These are phyloP conservation scores for Drosophila setifemur DNA, from an alignment of 1,140 invertebrate genomes.

Conservation along the genomic window DNA sequence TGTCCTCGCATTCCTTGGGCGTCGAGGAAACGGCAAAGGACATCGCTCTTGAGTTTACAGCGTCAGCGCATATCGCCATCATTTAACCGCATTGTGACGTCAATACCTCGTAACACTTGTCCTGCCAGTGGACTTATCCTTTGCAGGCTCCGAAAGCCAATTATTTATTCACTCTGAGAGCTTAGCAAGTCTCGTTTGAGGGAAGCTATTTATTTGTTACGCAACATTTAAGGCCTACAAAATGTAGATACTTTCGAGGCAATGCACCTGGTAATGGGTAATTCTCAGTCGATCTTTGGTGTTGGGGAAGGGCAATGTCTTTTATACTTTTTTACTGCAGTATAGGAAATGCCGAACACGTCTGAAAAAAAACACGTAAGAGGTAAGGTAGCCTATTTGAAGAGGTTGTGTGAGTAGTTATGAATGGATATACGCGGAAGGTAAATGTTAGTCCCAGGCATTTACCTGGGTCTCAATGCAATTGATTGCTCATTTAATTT, in stretches of 20 bases:
- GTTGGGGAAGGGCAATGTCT: too few relatives aligned
- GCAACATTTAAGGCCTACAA: too few relatives aligned
- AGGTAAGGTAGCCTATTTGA: constrained; percentile 17
- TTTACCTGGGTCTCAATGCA: constrained; percentile 1
- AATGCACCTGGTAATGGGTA: constrained; percentile 4
- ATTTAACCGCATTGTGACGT: constrained; percentile 38
- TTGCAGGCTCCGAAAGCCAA: not conserved
- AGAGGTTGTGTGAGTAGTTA: constrained; percentile 13
- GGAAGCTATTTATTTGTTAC: too few relatives aligned
- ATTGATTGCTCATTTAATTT: constrained; percentile 9
- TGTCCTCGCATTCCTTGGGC: constrained; percentile 38
- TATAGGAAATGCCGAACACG: constrained; percentile 36
- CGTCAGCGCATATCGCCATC: constrained; percentile 38
- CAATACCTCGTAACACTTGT: constrained; percentile 8
- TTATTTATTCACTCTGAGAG: not conserved
- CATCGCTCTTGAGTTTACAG: constrained; percentile 55
- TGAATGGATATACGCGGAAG: constrained; percentile 11
- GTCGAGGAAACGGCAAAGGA: constrained; percentile 66
- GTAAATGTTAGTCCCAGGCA: constrained; percentile 12
- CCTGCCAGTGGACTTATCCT: too few relatives aligned
- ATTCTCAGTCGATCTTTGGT: not conserved
- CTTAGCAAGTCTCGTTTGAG: too few relatives aligned
- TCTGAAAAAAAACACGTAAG: constrained; percentile 16
- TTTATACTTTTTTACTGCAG: constrained; percentile 17
- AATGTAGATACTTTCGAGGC: too few relatives aligned